Evolutionary conservation across 2,888 invertebrate genomes (phyloP), one percentile per base, ranked within the genome.

Genomic region (Pantelozetes paolii): DNA sequence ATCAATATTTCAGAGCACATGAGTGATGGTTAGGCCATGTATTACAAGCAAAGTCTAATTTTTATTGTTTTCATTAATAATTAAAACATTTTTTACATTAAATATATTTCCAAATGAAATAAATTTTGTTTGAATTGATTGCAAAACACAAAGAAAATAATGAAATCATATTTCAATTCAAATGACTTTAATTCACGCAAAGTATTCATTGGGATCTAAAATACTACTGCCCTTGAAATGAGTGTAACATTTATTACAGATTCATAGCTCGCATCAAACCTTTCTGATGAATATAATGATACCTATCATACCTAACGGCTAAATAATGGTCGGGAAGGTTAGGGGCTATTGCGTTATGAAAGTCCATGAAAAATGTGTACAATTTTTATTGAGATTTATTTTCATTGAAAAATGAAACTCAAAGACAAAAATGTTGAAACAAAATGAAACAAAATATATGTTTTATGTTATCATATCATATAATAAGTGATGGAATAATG

Each of bases 261-360:
- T 59, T 5, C 59, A 59, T 28, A 59, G 2, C 30, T 28, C 13
- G 54, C 23, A 54, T 18, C 3, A 6, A 45, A 13, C 15, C 18
- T 5, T 36, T 36, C 28, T 59, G 59, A 59, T 59, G 30, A 20
- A 59, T 9, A 20, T 28, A 30, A 30, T 54, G 9, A 26, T 36
- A 36, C 11, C 5, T 36, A 36, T 45, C 45, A 45, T 59, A 59
- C 28, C 59, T 30, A 59, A 28, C 59, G 59, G 59, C 28, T 28
- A 59, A 23, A 5, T 13, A 59, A 8, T 26, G 18, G 9, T 9
- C 9, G 28, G 18, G 9, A 30, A 30, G 59, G 59, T 59, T 59
- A 59, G 59, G n/a, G 59, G 28, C 30, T 59, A 59, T 59, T 30
- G 30, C 59, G 28, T 28, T 28, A 59, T 59, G 30, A 59, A 54